These are phyloP conservation scores for Platyscapa corneri DNA, from an alignment of 1,140 invertebrate genomes.

Conservation along the genomic window DNA sequence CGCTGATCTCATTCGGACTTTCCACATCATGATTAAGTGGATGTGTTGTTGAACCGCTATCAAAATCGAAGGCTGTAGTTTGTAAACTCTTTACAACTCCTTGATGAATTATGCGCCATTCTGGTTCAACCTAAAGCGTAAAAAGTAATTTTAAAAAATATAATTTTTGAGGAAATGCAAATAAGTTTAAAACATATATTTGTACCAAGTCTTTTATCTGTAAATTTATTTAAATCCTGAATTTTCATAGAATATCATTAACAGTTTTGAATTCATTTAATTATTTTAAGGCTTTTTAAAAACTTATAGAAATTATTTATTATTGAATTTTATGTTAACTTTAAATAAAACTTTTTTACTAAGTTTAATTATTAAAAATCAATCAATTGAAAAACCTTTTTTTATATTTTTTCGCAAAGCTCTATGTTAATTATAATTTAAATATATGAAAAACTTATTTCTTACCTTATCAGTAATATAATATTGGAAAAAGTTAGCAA, in stretches of 20 bases:
- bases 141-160: neutral
- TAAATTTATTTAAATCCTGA: neutral
- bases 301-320: too few species aligned
- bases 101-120: constrained; percentile 87
- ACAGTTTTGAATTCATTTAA: neutral
- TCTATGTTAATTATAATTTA: too few species aligned
- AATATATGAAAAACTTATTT: too few species aligned
- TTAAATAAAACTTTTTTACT: too few species aligned
- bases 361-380: too few species aligned
- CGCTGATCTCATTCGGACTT: constrained; percentile 82
- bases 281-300: too few species aligned
- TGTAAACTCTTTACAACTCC: constrained; percentile 83
- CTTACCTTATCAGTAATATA: constrained; percentile 76
- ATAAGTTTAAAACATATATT: too few species aligned
- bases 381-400: too few species aligned
- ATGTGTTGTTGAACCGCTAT: constrained; percentile 80
- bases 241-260: neutral
- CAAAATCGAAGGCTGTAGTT: constrained; percentile 78
- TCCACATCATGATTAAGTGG: constrained; percentile 84
- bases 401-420: too few species aligned
- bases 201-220: neutral
- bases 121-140: constrained; percentile 71
- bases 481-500: constrained; percentile 82
- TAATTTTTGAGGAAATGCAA: too few species aligned
- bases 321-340: too few species aligned